Evolutionary conservation across 2,113 vertebrate species (phyloP).

Genomic region (Enhydra lutris): DNA sequence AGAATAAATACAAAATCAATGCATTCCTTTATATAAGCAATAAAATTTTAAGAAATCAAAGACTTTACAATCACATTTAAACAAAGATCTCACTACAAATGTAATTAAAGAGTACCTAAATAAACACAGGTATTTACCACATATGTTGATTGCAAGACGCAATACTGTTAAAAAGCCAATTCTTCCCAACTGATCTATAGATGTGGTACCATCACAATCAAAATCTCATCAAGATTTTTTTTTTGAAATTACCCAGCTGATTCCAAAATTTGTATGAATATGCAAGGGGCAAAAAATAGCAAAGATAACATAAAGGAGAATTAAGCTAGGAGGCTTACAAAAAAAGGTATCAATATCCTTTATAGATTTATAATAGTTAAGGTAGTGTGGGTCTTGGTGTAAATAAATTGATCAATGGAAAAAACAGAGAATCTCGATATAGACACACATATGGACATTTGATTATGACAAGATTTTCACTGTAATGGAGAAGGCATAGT

Average conservation of each 20-base stretch:
- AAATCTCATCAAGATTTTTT: background rate
- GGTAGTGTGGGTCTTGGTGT: rapidly evolving
- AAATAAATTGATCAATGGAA: background rate
- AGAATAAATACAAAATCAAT: background rate
- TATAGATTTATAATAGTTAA: background rate
- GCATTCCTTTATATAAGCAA: background rate
- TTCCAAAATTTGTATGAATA: background rate
- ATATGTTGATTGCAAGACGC: background rate
- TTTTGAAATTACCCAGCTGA: background rate
- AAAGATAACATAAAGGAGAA: background rate
- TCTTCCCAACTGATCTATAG: background rate
- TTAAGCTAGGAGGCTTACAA: background rate
- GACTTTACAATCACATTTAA: background rate
- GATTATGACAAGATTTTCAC: background rate
- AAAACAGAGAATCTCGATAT: background rate
- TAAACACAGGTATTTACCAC: background rate
- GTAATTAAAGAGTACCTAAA: background rate
- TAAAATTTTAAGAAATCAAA: background rate
- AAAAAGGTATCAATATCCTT: background rate
- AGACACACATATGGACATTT: background rate
- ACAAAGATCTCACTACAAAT: background rate
- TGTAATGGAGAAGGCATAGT: background rate
- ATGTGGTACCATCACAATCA: background rate
- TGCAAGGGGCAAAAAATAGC: background rate
- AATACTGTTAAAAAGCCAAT: background rate